phyloP scores from a whole-genome alignment of 2,888 invertebrate species.

The Rhopalosiphum nymphaeae region DNA sequence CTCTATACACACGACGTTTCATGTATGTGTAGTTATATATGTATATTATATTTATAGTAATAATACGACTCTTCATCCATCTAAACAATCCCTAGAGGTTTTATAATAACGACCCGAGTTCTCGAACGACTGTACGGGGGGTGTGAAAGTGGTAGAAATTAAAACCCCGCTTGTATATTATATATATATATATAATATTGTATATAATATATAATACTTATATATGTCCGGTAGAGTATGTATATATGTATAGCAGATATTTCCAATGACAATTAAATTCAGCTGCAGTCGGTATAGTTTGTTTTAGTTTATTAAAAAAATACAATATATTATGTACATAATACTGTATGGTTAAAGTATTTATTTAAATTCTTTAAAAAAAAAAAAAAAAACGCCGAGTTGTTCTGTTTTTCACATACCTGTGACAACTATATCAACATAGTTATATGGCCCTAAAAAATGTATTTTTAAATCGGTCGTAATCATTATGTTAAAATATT shows the following conservation, averaged over 20 bases:
- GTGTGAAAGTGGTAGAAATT: constrained; percentile 34
- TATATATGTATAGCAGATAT: background rate
- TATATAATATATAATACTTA: background rate
- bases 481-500: background rate
- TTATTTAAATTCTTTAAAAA: background rate
- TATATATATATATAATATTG: background rate
- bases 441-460: background rate
- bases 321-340: background rate
- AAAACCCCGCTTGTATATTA: background rate
- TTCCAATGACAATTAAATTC: background rate
- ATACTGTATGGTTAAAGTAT: background rate
- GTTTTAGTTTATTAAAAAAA: background rate
- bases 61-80: background rate
- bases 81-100: constrained; percentile 30
- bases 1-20: background rate
- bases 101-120: constrained; percentile 37
- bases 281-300: background rate
- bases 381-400: no score
- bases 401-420: background rate
- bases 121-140: background rate
- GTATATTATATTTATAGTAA: background rate
- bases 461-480: background rate
- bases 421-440: background rate
- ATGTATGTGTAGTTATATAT: background rate
- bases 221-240: background rate